Evolutionary conservation across 64 coral and sea anemone genomes (phyloP).

Genomic region (Cladopsammia gracilis): DNA sequence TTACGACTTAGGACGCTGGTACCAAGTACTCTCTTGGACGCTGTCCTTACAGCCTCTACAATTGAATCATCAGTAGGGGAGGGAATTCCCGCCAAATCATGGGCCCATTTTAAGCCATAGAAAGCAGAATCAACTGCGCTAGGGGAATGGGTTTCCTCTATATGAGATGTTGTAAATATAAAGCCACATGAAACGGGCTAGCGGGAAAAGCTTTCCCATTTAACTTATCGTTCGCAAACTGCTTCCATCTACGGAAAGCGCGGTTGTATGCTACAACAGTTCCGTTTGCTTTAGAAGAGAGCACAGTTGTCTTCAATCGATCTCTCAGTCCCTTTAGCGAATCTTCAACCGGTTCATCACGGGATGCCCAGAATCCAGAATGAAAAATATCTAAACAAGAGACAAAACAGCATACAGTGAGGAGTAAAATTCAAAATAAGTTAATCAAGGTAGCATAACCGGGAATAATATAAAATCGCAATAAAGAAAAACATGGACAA

Average conservation of each 20-base stretch:
- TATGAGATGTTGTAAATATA: too few species aligned
- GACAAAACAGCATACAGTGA: background rate
- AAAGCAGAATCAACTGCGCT: too few species aligned
- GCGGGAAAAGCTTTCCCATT: too few species aligned
- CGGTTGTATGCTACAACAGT: constrained; percentile 37
- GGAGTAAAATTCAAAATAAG: background rate
- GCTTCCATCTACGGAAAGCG: constrained; percentile 28
- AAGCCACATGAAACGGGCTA: too few species aligned
- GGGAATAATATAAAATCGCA: background rate
- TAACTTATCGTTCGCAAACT: too few species aligned
- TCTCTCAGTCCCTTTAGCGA: constrained; percentile 8
- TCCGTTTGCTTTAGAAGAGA: constrained; percentile 43
- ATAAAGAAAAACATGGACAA: background rate
- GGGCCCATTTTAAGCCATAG: too few species aligned
- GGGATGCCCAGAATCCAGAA: constrained; percentile 21
- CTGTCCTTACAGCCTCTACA: too few species aligned
- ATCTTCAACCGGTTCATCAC: background rate
- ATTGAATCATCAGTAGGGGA: too few species aligned
- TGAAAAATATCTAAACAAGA: background rate
- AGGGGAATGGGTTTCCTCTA: too few species aligned
- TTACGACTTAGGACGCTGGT: too few species aligned
- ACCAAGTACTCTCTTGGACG: too few species aligned
- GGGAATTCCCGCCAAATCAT: too few species aligned
- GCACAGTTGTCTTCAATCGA: constrained; percentile 22
- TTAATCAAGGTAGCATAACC: background rate